Base-by-base conservation (phyloP, 2,797 vertebrate genomes). In the Amblyraja radiata region DNA sequence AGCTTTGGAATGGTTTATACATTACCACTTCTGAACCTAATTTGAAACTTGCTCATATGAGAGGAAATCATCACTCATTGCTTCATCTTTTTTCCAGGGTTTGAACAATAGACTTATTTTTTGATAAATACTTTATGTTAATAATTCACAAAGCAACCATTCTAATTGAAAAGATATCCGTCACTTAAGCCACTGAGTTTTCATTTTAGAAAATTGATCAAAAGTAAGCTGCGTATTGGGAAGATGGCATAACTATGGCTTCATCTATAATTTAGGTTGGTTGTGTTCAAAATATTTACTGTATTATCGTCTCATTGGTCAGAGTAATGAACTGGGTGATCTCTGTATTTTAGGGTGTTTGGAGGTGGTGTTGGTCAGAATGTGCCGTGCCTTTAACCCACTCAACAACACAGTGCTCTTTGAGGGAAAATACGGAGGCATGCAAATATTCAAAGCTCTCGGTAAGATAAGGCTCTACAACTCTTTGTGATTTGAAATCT, bases 331-430 rank as follows among this genome's bases (percentile, higher is more conserved):
- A 88, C 93, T 83, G 23, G n/a, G 1, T 25, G 83, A 18, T 93
- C 63, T 93, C 58, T 71, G 77, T 80, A 74, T 78, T 54, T 54
- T 93, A 99, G 99, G 99, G 95, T 99, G 99, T 96, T 97, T 99
- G 96, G 99, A 99, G 97, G 99, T 99, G 93, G 99, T 99, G 94
- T 97, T 99, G 96, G 98, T 99, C 94, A 97, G 99, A 97, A 99
- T 99, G 99, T 99, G 98, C 95, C 97, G 99, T 97, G 99, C 98
- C 93, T 99, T 99, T 96, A 99, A 99, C 94, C 99, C 99, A 94
- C 97, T 99, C 95, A 99, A 99, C 97, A 99, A 99, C 97, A 99
- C 98, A 79, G 99, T 99, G 95, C 97, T 99, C 94, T 99, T 99
- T 96, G 99, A 99, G 97, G 99, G 99, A 94, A 99, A 99, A 96